Evolutionary conservation across 2,113 vertebrate species (phyloP), one percentile per base, ranked within the genome.

Genomic region (Herpetotheres cachinnans): DNA sequence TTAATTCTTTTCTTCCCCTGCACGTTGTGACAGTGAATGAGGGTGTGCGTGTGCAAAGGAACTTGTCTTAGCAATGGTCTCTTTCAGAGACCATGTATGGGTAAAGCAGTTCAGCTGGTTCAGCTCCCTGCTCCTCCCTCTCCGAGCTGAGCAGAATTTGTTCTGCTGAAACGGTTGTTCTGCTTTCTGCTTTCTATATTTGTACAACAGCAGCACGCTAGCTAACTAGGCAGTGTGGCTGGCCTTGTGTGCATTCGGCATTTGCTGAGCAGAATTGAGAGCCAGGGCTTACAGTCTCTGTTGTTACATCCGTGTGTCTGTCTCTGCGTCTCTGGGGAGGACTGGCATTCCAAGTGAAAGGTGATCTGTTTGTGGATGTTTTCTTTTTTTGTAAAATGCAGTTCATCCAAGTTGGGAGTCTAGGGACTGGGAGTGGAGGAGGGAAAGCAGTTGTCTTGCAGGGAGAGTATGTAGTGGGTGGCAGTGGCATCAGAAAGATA

Each of bases 41-140:
- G 72, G 72, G 55, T 7, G 83, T 16, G 67, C 0, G 8, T 87
- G 89, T 96, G 77, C 79, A 65, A 96, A 90, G 96, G 70, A 95
- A 67, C 93, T 94, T 92, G 89, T 92, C 83, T 93, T 66, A 89
- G 95, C 88, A 38, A 34, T 63, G 95, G 74, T 82, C 92, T 95
- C 65, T 93, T 81, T 94, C 70, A 88, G 96, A 96, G 86, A 74
- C 98, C 98, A 98, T 98, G 97, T 98, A 98, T 98, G 98, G 98
- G 32, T 97, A 98, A 97, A 97, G 98, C 97, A 96, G 93, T 97
- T 95, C 6, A 6, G 93, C 95, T 92, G 95, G 86, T 97, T 96
- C 86, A 90, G 95, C 95, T 92, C 92, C 54, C 95, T 96, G 96
- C 98, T 97, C 98, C 97, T 98, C 98, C 97, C 95, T 98, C 93